A percentile compares a stretch with the other conserved stretches of the same genome.
Conservation (phyloP, 2,113 vertebrate genomes). For the Procavia capensis region DNA sequence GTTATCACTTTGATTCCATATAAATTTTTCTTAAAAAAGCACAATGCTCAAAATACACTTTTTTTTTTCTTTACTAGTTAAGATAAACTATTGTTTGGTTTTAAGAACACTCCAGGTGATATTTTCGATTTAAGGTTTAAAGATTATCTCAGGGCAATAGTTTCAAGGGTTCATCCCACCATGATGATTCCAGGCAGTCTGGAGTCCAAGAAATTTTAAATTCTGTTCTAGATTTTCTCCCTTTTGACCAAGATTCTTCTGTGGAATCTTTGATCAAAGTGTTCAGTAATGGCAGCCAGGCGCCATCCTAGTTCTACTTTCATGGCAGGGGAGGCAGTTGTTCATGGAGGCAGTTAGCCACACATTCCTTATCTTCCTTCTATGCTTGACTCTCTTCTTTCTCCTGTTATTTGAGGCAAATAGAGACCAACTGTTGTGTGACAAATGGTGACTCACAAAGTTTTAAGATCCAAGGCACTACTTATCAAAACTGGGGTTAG, state of each 20-base stretch:
- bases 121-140: neutral
- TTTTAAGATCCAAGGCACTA: too few species aligned
- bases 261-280: neutral
- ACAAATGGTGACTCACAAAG: too few species aligned
- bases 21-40: neutral
- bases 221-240: neutral
- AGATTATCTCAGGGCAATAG: neutral
- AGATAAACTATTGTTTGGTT: neutral
- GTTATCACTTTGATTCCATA: neutral
- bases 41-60: neutral
- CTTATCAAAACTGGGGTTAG: too few species aligned
- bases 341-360: too few species aligned
- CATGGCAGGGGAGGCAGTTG: too few species aligned
- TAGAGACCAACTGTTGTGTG: too few species aligned
- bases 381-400: too few species aligned
- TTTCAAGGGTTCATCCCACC: neutral
- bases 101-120: neutral
- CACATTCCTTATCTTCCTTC: too few species aligned
- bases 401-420: too few species aligned
- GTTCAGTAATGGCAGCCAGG: neutral
- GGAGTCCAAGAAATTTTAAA: neutral
- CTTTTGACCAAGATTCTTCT: neutral
- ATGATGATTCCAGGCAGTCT: neutral
- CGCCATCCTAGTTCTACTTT: too few species aligned
- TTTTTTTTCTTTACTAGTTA: neutral